Conservation (phyloP, 2,113 vertebrate species). For the Bubo blakistoni region DNA sequence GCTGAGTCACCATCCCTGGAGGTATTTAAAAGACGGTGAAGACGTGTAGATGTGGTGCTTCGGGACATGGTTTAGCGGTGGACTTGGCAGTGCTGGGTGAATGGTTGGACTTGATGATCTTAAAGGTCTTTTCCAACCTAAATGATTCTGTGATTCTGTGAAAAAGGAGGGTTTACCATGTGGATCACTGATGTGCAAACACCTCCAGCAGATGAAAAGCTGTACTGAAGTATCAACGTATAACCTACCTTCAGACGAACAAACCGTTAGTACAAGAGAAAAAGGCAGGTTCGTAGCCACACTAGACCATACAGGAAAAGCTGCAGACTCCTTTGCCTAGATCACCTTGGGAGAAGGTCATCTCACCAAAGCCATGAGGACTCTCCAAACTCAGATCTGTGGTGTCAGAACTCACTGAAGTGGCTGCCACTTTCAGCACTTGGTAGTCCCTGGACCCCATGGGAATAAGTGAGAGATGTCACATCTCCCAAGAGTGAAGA, state of each 20-base stretch:
- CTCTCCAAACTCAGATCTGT: background rate
- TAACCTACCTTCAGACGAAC: background rate
- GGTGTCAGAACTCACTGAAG: background rate
- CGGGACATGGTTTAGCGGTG: too few species aligned
- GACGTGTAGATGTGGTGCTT: too few species aligned
- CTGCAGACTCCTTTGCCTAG: background rate
- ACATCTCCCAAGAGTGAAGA: background rate
- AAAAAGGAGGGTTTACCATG: background rate
- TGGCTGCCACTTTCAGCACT: background rate
- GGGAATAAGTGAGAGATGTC: background rate
- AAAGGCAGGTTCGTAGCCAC: background rate
- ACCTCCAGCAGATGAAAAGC: background rate
- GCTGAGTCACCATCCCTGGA: too few species aligned
- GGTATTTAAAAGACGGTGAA: too few species aligned
- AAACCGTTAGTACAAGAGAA: rapidly evolving
- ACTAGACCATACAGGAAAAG: background rate
- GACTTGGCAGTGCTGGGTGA: too few species aligned
- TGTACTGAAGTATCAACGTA: background rate
- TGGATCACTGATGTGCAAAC: background rate
- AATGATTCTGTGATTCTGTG: too few species aligned
- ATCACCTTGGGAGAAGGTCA: background rate
- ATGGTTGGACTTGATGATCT: too few species aligned
- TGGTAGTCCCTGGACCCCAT: background rate
- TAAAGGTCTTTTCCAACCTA: too few species aligned
- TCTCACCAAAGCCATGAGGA: background rate